Base-by-base conservation (phyloP, 2,888 invertebrate species). In the Apodemia mormo region DNA sequence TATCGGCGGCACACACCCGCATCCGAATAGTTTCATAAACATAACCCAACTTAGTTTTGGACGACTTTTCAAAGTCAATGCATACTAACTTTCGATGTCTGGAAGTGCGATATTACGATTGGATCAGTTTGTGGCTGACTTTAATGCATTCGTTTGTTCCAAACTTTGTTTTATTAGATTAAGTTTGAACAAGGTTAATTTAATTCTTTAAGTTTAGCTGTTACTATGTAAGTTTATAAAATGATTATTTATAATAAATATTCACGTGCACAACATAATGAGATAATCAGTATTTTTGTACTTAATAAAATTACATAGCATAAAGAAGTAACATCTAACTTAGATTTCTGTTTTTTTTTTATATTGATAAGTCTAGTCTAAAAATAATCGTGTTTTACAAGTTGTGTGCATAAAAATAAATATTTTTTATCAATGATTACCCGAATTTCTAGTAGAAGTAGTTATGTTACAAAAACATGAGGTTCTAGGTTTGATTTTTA, bases 51-150 rank as follows among this genome's bases (percentile, higher is more conserved):
- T 92, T 90, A 92, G 92, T 93, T 93, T 92, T 89, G 92, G 92
- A 91, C 92, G 87, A 93, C 92, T 92, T 92, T 93, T 92, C 92
- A 93, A 93, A 93, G 92, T 93, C 92, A 93, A 93, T 92, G 92
- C 92, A 93, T 93, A 90, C 92, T 92, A 92, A 93, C 92, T 93
- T 92, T 90, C 89, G 89, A 90, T 90, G 92, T 92, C 89, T 91
- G 88, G 85, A 85, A 88, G 89, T 90, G 89, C 85, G 89, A 90
- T 92, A 91, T 92, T 91, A 92, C 90, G 90, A 92, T 90, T 90
- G 90, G 90, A 92, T 92, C 91, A 90, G 87, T 90, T 91, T 85
- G 87, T 84, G 85, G 85, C 86, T 84, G 89, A 87, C 87, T 92
- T 91, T 90, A 92, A 92, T 92, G 90, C 92, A 92, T 92, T 92